Conservation (phyloP, 2,797 vertebrate genomes). For the Malacoraja senta region DNA sequence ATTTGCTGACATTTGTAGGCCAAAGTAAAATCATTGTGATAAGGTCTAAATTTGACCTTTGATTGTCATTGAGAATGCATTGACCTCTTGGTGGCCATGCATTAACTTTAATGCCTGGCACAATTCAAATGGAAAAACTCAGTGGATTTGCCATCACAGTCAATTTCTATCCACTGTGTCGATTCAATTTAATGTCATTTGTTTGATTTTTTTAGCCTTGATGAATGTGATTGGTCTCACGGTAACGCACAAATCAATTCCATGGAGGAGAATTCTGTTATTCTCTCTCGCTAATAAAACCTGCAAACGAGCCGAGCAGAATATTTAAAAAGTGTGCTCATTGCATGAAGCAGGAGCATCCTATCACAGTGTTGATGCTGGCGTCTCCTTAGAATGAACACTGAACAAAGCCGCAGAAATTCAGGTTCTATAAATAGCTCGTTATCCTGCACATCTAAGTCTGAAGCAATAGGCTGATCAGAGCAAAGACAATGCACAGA, state of each 20-base stretch:
- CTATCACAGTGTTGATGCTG: not conserved
- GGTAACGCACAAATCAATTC: not conserved
- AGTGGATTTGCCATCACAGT: not conserved
- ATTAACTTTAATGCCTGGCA: not conserved
- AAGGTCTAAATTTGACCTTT: not conserved
- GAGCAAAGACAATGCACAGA: no score
- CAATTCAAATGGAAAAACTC: not conserved
- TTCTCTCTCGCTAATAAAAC: not conserved
- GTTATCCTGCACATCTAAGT: not conserved
- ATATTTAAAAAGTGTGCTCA: not conserved
- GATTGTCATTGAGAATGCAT: constrained; percentile 1
- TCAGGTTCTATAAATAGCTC: not conserved
- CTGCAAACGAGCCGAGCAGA: not conserved
- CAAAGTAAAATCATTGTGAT: not conserved
- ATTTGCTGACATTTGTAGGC: not conserved
- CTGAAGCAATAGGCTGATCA: not conserved
- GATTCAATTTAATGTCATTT: not conserved
- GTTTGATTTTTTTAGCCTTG: not conserved
- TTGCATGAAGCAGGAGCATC: not conserved
- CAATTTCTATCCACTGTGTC: not conserved
- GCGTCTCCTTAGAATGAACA: not conserved
- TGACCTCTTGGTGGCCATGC: not conserved
- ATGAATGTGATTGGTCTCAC: not conserved
- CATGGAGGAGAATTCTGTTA: not conserved
- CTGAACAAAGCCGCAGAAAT: not conserved